A percentile compares a stretch with the other conserved stretches of the same genome.
Conservation (phyloP, 2,113 vertebrate genomes). For the Tichodroma muraria region DNA sequence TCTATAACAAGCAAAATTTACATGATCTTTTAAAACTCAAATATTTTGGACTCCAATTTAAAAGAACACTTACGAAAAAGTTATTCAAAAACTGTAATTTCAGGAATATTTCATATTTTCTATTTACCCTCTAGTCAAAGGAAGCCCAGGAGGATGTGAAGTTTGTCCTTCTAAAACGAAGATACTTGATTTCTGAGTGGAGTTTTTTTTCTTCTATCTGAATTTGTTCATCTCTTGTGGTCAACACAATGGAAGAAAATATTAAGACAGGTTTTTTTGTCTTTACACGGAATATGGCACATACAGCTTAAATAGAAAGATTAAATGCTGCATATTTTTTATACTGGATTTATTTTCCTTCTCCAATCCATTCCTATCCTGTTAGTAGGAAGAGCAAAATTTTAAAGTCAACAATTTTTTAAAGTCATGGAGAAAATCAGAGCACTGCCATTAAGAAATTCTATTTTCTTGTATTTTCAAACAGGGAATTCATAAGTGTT, state of each 20-base stretch:
- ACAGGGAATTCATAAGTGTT: not conserved
- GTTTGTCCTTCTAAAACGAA: not conserved
- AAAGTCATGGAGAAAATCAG: not conserved
- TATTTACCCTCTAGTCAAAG: not conserved
- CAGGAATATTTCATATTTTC: not conserved
- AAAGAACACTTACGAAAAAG: not conserved
- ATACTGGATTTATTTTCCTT: not conserved
- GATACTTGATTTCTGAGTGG: not conserved
- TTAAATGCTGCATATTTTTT: not conserved
- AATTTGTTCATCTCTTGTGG: not conserved
- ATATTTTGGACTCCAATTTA: not conserved
- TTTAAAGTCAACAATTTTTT: not conserved
- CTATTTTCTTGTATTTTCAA: not conserved
- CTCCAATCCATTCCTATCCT: not conserved
- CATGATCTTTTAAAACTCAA: not conserved
- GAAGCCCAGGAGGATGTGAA: not conserved
- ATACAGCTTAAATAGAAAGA: not conserved
- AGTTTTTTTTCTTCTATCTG: not conserved
- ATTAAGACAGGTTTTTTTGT: not conserved
- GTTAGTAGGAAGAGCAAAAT: not conserved
- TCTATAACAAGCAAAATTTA: not conserved
- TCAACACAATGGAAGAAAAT: not conserved
- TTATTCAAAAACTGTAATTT: not conserved
- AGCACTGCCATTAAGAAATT: not conserved
- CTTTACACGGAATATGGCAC: not conserved